Evolutionary conservation across 1,140 invertebrate genomes (phyloP).

Genomic region (Drosophila asahinai): DNA sequence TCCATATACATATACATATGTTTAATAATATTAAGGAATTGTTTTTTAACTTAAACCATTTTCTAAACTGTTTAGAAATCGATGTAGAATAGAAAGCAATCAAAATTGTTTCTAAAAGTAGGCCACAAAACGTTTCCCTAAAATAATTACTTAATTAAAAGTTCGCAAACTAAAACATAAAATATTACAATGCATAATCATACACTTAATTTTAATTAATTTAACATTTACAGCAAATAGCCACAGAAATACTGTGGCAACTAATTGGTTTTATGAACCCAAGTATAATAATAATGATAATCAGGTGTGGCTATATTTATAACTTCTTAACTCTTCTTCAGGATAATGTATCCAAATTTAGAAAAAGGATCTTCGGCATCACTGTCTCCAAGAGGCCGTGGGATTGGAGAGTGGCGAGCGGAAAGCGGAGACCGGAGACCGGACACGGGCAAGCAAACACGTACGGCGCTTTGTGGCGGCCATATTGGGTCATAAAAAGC

Average conservation of each 20-base stretch:
- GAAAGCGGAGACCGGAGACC: slow-evolving; percentile 34
- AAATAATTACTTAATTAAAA: no score
- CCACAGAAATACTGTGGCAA: no score
- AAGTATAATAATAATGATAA: not conserved
- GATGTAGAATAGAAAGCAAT: no score
- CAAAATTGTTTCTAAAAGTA: no score
- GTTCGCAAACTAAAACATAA: no score
- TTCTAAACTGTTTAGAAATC: no score
- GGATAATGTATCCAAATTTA: not conserved
- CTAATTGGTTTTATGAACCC: no score
- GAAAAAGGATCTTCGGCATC: slow-evolving; percentile 20
- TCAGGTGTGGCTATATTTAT: no score
- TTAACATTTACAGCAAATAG: no score
- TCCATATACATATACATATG: not conserved
- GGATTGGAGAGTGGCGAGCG: not conserved
- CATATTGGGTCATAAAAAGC: slow-evolving; percentile 82
- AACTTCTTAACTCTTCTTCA: not conserved
- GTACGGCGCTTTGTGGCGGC: slow-evolving; percentile 73
- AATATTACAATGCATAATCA: no score
- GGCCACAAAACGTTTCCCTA: no score
- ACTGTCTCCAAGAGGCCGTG: slow-evolving; percentile 13
- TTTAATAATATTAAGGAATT: not conserved
- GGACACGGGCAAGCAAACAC: slow-evolving; percentile 59
- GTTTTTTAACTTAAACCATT: no score
- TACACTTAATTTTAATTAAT: not conserved